Percentiles rank a stretch among this genome's conserved stretches.
Conservation (phyloP, 2,113 vertebrate species). For the Eupsittula cactorum region DNA sequence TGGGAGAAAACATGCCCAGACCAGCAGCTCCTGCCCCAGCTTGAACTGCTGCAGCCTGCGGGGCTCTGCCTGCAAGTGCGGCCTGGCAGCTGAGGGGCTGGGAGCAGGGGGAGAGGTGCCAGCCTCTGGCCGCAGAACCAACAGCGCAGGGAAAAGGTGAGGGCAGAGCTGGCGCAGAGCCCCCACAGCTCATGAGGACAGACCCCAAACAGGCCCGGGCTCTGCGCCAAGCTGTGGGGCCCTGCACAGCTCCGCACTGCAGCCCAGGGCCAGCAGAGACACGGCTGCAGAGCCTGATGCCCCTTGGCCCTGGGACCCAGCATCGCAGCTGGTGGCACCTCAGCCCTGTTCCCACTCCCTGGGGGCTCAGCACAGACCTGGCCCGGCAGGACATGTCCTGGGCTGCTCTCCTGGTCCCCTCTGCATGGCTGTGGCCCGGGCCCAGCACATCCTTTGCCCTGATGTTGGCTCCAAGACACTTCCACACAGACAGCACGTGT, state of each 20-base stretch:
- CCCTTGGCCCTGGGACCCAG: neutral
- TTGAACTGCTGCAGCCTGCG: fast-evolving
- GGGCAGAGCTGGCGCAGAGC: neutral
- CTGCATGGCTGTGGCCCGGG: no score
- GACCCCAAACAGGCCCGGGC: neutral
- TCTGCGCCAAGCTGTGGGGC: fast-evolving
- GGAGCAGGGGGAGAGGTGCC: fast-evolving
- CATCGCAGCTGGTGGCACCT: neutral
- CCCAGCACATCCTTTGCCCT: neutral
- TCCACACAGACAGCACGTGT: fast-evolving
- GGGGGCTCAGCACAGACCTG: neutral
- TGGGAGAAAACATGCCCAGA: neutral
- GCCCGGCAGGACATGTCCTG: fast-evolving
- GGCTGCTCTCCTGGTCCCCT: neutral
- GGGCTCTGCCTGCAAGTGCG: neutral
- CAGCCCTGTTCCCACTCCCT: neutral
- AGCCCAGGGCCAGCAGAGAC: neutral
- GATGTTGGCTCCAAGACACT: neutral
- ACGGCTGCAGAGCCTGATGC: neutral
- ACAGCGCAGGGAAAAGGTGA: fast-evolving
- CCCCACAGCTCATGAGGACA: neutral
- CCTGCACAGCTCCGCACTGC: neutral
- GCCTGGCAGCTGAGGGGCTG: neutral
- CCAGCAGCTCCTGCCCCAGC: neutral
- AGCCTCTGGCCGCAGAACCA: fast-evolving